A percentile compares a stretch with the other conserved stretches of the same genome.
Conservation (phyloP, 2,888 invertebrate species). For the Sarcophaga variegata region DNA sequence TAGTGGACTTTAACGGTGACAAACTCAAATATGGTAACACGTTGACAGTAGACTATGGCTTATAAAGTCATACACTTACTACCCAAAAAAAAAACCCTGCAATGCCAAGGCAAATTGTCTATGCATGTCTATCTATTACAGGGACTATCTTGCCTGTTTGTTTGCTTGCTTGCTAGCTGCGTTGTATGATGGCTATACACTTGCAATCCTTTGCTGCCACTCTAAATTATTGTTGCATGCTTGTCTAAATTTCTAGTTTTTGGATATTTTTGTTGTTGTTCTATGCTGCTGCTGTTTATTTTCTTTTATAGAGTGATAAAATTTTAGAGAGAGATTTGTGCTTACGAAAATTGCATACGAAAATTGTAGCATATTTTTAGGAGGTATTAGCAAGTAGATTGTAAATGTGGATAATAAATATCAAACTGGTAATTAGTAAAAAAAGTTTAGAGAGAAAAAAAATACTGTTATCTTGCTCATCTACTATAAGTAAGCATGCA, state of each 20-base stretch:
- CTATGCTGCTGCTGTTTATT: neutral
- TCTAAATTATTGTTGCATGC: conserved; percentile 54
- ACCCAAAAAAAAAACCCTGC: neutral
- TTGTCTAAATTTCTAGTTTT: conserved; percentile 28
- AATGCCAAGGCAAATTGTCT: conserved; percentile 17
- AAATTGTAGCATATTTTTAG: conserved; percentile 46
- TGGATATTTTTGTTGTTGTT: conserved; percentile 3
- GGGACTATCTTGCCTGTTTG: conserved; percentile 6
- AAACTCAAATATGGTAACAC: conserved; percentile 45
- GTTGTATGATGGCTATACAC: conserved; percentile 22
- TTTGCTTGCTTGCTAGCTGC: neutral
- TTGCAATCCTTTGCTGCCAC: conserved; percentile 58
- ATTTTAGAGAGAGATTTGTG: conserved; percentile 48
- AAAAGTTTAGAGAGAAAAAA: conserved; percentile 1
- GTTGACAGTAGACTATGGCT: conserved; percentile 41
- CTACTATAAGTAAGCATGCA: neutral
- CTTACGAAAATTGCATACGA: conserved; percentile 9
- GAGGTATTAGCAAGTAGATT: conserved; percentile 38
- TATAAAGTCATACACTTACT: conserved; percentile 48
- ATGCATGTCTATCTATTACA: conserved; percentile 1
- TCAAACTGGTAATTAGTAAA: conserved; percentile 51
- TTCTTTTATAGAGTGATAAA: conserved; percentile 64
- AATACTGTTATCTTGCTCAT: neutral
- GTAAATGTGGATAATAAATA: conserved; percentile 56
- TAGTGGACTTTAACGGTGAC: conserved; percentile 52